Evolutionary conservation across 2,888 invertebrate species (phyloP).

Genomic region (Molanna angustata): DNA sequence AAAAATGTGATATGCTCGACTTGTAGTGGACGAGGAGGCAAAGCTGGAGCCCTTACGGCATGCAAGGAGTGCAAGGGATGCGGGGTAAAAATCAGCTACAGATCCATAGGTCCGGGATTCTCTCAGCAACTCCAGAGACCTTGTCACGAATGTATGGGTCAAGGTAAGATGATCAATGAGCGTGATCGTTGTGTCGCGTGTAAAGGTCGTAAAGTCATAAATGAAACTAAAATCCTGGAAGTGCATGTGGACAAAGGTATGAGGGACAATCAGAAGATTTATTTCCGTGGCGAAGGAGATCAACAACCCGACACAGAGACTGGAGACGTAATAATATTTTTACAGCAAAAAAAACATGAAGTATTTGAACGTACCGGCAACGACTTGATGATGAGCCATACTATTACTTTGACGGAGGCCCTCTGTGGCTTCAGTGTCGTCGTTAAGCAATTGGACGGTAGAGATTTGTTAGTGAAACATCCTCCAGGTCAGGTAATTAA

Average conservation of each 20-base stretch:
- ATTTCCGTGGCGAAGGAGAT: slow-evolving; percentile 86
- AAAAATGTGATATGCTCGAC: slow-evolving; percentile 77
- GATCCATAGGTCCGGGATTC: slow-evolving; percentile 66
- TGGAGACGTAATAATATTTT: slow-evolving; percentile 85
- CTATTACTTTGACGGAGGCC: slow-evolving; percentile 81
- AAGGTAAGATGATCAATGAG: slow-evolving; percentile 73
- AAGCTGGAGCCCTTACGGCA: slow-evolving; percentile 61
- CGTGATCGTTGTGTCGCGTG: slow-evolving; percentile 81
- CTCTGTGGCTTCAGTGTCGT: slow-evolving; percentile 85
- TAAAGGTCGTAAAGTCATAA: slow-evolving; percentile 78
- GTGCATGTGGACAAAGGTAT: slow-evolving; percentile 89
- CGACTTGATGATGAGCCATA: slow-evolving; percentile 71
- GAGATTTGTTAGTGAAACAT: slow-evolving; percentile 75
- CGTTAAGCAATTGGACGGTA: slow-evolving; percentile 86
- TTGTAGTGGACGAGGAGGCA: slow-evolving; percentile 77
- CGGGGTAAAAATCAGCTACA: slow-evolving; percentile 70
- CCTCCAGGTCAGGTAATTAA: slow-evolving; percentile 79
- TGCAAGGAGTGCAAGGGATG: slow-evolving; percentile 77
- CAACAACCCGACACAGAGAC: slow-evolving; percentile 83
- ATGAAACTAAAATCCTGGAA: slow-evolving; percentile 80
- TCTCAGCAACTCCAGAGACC: slow-evolving; percentile 61
- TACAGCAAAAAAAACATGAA: slow-evolving; percentile 79
- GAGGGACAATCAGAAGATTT: slow-evolving; percentile 81
- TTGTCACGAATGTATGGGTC: slow-evolving; percentile 63
- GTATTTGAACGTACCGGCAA: slow-evolving; percentile 74